Base-by-base conservation (phyloP, 2,113 vertebrate species). In the Daubentonia madagascariensis region DNA sequence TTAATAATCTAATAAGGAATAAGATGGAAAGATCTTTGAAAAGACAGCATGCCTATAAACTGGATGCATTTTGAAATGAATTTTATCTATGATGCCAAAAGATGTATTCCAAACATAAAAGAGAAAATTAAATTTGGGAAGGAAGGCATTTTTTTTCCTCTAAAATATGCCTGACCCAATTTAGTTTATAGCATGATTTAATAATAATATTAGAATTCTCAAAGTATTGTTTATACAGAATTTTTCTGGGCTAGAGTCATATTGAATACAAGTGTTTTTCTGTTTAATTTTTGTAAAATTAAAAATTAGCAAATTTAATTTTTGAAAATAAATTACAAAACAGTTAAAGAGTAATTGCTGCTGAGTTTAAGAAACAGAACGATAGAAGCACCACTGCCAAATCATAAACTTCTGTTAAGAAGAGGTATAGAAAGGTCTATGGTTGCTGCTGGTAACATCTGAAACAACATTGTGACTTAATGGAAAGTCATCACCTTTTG, bases 61-160 rank as follows among this genome's bases (percentile, higher is more conserved):
- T 43, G 50, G 40, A 89, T 88, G 48, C 35, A 76, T 85, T 93
- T 75, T 89, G 73, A 91, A 92, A 93, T 95, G 87, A 90, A 96
- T 95, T 96, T 95, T 78, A 67, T 78, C 61, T 94, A 20, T 96
- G 89, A 97, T 94, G 28, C 5, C 85, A 96, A 79, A 89, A 57
- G 72, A 81, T 88, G 35, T 96, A n/a, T 85, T 83, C 57, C 63
- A 94, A 89, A 88, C 70, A 95, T 84, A 94, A 79, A 93, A 70
- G 78, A 68, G 28, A 94, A 97, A 97, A 97, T 97, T 94, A 54
- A 95, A 88, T 97, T 97, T 96, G 48, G 18, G 11, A 43, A 63
- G 35, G 52, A 94, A 54, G 81, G 28, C 12, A 65, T 50, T 85
- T 72, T 65, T 76, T 94, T 84, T 35, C 52, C 23, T 83, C 57